Evolutionary conservation across 2,797 vertebrate species (phyloP), one percentile per base, ranked within the genome.

Genomic region (Steatocranus sp.): DNA sequence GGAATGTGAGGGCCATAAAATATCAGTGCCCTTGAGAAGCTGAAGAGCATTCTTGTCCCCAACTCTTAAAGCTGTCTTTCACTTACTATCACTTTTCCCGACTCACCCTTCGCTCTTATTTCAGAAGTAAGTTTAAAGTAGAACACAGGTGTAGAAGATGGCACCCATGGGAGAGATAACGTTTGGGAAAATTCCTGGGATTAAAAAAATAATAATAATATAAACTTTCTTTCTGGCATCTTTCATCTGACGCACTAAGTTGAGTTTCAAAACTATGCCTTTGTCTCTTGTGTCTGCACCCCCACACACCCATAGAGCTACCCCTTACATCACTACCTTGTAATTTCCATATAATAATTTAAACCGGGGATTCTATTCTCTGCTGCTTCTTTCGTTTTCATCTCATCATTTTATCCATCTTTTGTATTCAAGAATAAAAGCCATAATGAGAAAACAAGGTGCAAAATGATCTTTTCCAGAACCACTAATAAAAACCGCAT

Each of bases 361-460:
- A 86, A 90, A 91, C 61, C 87, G 87, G 81, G 74, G 75, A 87
- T 87, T 93, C 83, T 86, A 83, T 92, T 91, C 86, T 88, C 76
- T 83, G 79, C 68, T 79, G 70, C 36, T 79, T 86, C 82, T 88
- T 91, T 89, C 75, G 79, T 90, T 92, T 90, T 83, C 76, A 87
- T 93, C 84, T 87, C 90, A 91, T 88, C 81, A 89, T 91, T 88
- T 89, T 89, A 87, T 90, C 87, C 92, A 86, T 75, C 84, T 90
- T 93, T 93, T 92, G 89, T 90, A 86, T 88, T 87, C 25, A 84
- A 86, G 92, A 93, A 94, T 92, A 94, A 94, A 93, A 89, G 48
- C 77, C 81, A 87, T 96, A 94, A 97, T 95, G 95, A 96, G 96
- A 96, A 97, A 97, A 96, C 93, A 96, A 96, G 96, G 92, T 93